These are phyloP conservation scores for Paraplagusia blochii DNA, from an alignment of 2,113 vertebrate species.

Conservation along the genomic window DNA sequence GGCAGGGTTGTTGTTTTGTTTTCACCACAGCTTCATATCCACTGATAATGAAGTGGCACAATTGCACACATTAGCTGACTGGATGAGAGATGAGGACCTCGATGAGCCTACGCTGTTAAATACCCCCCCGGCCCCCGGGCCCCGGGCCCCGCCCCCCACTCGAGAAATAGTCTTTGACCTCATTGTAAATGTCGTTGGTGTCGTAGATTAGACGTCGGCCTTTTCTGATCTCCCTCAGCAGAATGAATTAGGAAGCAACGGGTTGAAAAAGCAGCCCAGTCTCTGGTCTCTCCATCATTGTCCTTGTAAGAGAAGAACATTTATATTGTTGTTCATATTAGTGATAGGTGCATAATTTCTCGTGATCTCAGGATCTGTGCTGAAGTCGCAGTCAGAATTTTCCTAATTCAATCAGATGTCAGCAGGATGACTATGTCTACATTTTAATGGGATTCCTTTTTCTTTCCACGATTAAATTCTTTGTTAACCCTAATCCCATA, in stretches of 20 bases:
- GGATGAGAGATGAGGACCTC: slow-evolving; percentile 68
- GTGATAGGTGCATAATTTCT: slow-evolving; percentile 50
- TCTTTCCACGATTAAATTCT: slow-evolving; percentile 39
- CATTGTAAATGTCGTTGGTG: neutral
- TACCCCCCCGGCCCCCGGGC: too few species aligned
- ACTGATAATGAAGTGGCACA: slow-evolving; percentile 64
- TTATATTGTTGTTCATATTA: slow-evolving; percentile 34
- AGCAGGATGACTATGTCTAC: slow-evolving; percentile 54
- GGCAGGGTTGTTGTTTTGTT: slow-evolving; percentile 62
- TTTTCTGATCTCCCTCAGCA: slow-evolving; percentile 40
- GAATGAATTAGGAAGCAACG: slow-evolving; percentile 52
- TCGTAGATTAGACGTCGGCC: slow-evolving; percentile 18
- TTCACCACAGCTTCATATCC: slow-evolving; percentile 58
- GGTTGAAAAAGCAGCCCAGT: slow-evolving; percentile 2
- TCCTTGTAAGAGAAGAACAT: slow-evolving; percentile 32
- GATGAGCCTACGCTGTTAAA: slow-evolving; percentile 42
- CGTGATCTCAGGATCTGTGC: slow-evolving; percentile 71
- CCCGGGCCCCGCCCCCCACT: too few species aligned
- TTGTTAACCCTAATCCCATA: slow-evolving; percentile 81
- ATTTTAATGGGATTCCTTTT: slow-evolving; percentile 52
- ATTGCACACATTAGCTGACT: slow-evolving; percentile 69
- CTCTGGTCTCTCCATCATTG: slow-evolving; percentile 39
- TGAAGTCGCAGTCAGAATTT: slow-evolving; percentile 60
- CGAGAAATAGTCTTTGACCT: slow-evolving; percentile 1
- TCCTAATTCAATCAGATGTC: slow-evolving; percentile 65